These are phyloP conservation scores for Hemitrygon akajei DNA, from an alignment of 2,797 vertebrate species.

Conservation along the genomic window DNA sequence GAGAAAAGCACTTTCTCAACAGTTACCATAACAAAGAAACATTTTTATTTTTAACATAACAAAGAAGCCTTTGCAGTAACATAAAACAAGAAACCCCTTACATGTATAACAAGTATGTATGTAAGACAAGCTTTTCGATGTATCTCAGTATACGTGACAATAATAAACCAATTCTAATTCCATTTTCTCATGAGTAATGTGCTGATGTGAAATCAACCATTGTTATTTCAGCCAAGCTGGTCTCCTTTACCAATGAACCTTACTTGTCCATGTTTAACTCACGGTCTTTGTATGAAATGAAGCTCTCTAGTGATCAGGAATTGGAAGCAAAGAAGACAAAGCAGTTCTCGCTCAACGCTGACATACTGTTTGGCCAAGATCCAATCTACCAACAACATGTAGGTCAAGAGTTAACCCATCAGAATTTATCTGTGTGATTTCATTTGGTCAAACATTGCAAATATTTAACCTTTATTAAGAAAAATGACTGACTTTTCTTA, in stretches of 20 bases:
- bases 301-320: conserved; percentile 37
- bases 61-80: too few relatives aligned
- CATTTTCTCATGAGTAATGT: background rate
- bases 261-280: conserved; percentile 45
- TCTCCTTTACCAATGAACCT: conserved; percentile 48
- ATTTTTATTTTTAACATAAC: too few relatives aligned
- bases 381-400: conserved; percentile 45
- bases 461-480: background rate
- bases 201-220: background rate
- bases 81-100: too few relatives aligned
- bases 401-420: background rate
- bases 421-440: background rate
- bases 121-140: too few relatives aligned
- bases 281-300: conserved; percentile 38
- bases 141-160: too few relatives aligned
- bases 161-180: background rate
- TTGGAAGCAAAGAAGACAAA: conserved; percentile 38
- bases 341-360: conserved; percentile 42
- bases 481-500: background rate
- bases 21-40: too few relatives aligned
- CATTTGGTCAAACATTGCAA: too few relatives aligned
- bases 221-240: conserved; percentile 48
- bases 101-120: too few relatives aligned
- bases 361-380: conserved; percentile 51
- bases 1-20: too few relatives aligned